Evolutionary conservation across 2,113 vertebrate genomes (phyloP).

Genomic region (Morone chrysops): DNA sequence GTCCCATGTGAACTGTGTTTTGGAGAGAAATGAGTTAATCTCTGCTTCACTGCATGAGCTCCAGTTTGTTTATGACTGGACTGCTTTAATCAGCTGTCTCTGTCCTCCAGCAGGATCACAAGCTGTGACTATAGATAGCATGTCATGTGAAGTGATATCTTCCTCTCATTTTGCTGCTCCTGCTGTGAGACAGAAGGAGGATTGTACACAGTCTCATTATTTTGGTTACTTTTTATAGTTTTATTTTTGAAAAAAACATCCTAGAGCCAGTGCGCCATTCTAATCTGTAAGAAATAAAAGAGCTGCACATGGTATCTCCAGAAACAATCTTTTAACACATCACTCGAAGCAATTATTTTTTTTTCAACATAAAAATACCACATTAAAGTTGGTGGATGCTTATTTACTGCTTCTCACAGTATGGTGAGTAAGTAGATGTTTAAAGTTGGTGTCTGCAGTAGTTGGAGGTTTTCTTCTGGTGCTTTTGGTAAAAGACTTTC

Average conservation of each 20-base stretch:
- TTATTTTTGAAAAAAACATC: background rate
- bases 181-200: constrained; percentile 25
- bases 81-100: constrained; percentile 44
- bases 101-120: constrained; percentile 64
- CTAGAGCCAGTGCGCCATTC: background rate
- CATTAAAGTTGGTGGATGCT: background rate
- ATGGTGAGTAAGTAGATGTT: background rate
- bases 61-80: constrained; percentile 46
- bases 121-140: constrained; percentile 61
- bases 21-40: background rate
- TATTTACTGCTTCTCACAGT: background rate
- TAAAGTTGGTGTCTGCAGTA: background rate
- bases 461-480: background rate
- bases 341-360: background rate
- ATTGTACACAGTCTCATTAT: constrained; percentile 38
- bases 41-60: background rate
- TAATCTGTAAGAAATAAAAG: background rate
- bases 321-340: background rate
- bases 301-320: background rate
- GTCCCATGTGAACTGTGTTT: background rate
- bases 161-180: constrained; percentile 34
- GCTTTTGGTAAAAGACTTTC: background rate
- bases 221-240: constrained; percentile 9
- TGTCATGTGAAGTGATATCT: constrained; percentile 58
- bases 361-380: background rate